These are phyloP conservation scores for Enhydra lutris DNA, from an alignment of 2,113 vertebrate species.

Conservation along the genomic window DNA sequence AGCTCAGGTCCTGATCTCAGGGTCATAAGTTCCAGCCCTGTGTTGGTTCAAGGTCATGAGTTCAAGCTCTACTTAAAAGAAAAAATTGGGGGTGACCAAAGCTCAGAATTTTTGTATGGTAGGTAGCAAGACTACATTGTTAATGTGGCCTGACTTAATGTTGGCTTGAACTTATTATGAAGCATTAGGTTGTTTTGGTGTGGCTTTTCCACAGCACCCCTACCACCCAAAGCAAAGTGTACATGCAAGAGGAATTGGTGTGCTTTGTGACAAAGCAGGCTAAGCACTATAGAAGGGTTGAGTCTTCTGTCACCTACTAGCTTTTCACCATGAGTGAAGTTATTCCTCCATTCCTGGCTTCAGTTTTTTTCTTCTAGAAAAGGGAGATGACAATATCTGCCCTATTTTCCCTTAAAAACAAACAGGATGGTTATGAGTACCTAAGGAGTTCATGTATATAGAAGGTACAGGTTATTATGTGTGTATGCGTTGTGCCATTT, in stretches of 20 bases:
- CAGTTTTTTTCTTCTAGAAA: constrained; percentile 25
- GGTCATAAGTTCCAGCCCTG: background rate
- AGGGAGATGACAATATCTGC: background rate
- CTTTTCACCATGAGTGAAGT: background rate
- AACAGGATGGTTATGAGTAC: background rate
- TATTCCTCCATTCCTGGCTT: background rate
- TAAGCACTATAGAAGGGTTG: background rate
- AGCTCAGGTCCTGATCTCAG: background rate
- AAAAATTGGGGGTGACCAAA: background rate
- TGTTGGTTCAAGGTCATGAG: background rate
- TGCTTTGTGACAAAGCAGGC: background rate
- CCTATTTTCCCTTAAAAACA: background rate
- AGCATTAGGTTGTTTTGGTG: background rate
- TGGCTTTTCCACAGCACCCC: background rate
- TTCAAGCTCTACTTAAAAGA: background rate
- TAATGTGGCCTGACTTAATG: background rate
- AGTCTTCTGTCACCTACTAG: background rate
- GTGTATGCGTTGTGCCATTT: background rate
- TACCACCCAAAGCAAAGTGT: background rate
- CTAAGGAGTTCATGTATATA: background rate
- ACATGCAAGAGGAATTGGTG: background rate
- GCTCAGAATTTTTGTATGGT: background rate
- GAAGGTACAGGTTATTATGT: background rate
- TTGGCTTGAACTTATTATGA: background rate
- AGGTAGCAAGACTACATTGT: background rate